Evolutionary conservation across 2,888 invertebrate species (phyloP).

Genomic region (Pollenia labialis): DNA sequence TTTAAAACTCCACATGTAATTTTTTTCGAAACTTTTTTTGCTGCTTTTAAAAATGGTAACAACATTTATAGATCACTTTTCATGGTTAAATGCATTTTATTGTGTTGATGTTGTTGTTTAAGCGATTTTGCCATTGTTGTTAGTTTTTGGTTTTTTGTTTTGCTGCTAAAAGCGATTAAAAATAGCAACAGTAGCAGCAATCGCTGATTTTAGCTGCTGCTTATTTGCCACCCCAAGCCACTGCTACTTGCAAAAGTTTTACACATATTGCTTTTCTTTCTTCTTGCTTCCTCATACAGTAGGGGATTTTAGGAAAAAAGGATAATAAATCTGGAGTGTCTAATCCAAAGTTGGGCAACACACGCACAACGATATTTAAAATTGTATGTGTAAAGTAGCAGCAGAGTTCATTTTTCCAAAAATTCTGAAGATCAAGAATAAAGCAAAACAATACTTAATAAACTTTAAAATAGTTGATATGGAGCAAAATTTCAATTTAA

Average conservation of each 20-base stretch:
- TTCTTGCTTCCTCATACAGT: no score
- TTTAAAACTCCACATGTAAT: slow-evolving; percentile 3
- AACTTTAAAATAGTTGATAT: no score
- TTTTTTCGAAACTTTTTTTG: not conserved
- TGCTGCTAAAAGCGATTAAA: slow-evolving; percentile 19
- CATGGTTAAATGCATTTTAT: slow-evolving; percentile 55
- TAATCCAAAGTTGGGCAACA: no score
- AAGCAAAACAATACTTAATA: no score
- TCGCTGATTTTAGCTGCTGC: slow-evolving; percentile 16
- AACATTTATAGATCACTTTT: slow-evolving; percentile 59
- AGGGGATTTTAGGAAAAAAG: no score
- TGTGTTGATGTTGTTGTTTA: slow-evolving; percentile 21
- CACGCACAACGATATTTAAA: no score
- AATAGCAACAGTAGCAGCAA: slow-evolving; percentile 24
- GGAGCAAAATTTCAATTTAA: no score
- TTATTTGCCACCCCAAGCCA: not conserved
- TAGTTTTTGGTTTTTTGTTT: not conserved
- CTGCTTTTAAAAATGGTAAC: slow-evolving; percentile 16
- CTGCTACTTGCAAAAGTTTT: not conserved
- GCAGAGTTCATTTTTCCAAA: no score
- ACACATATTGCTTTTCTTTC: not conserved
- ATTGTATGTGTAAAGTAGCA: no score
- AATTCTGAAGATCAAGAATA: no score
- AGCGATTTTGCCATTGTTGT: slow-evolving; percentile 4
- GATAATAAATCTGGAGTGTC: no score